Conservation (phyloP, 1,140 invertebrate species). For the Drosophila nigromelanica region DNA sequence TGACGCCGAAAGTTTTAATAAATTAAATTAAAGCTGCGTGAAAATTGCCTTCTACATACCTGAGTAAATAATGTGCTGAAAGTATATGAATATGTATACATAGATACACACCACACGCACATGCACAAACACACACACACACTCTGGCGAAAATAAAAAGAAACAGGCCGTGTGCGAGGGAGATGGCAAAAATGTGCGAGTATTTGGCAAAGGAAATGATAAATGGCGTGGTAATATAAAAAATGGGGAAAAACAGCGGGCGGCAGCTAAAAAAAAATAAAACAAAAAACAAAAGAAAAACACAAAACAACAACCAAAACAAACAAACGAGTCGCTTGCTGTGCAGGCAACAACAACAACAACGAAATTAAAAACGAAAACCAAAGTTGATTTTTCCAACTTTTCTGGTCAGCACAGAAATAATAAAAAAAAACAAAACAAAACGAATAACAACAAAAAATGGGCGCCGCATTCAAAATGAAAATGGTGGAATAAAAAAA, state of each 20-base stretch:
- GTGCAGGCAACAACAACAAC: slow-evolving; percentile 27
- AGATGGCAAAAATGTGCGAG: slow-evolving; percentile 43
- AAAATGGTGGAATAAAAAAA: slow-evolving; percentile 56
- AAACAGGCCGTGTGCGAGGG: slow-evolving; percentile 24
- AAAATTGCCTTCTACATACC: slow-evolving; percentile 68
- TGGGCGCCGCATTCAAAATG: slow-evolving; percentile 72
- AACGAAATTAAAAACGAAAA: slow-evolving; percentile 48
- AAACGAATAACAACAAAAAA: slow-evolving; percentile 47
- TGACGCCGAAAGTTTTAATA: slow-evolving; percentile 67
- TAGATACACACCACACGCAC: slow-evolving; percentile 13
- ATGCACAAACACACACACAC: slow-evolving; percentile 10
- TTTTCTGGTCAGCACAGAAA: slow-evolving; percentile 61
- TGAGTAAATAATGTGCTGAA: slow-evolving; percentile 59
- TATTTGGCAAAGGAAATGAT: slow-evolving; percentile 78
- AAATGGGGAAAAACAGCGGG: slow-evolving; percentile 78
- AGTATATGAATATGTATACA: slow-evolving; percentile 54
- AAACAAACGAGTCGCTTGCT: slow-evolving; percentile 45
- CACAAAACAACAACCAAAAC: slow-evolving; percentile 46
- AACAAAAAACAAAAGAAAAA: slow-evolving; percentile 39
- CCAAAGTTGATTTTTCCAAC: slow-evolving; percentile 61
- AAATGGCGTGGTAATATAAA: slow-evolving; percentile 83
- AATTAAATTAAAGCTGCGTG: slow-evolving; percentile 80
- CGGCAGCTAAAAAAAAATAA: slow-evolving; percentile 57
- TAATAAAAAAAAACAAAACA: slow-evolving; percentile 10
- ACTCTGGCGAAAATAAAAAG: slow-evolving; percentile 5